Evolutionary conservation across 2,113 vertebrate species (phyloP), one percentile per base, ranked within the genome.

Genomic region (Sander lucioperca): DNA sequence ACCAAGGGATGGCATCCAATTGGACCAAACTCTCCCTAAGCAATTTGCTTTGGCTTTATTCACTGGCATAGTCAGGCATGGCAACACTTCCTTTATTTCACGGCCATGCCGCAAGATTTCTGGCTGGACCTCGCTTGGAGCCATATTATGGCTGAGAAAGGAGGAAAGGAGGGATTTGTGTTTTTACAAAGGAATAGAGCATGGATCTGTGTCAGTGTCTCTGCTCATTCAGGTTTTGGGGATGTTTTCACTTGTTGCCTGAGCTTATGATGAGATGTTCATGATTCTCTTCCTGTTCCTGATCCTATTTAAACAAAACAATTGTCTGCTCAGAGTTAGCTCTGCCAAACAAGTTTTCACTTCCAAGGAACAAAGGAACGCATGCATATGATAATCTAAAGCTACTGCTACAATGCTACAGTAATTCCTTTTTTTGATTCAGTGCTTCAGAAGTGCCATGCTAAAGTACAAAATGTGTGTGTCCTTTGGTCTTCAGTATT

Each of bases 1-100:
- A 90, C 93, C 91, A 88, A 93, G 94, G 94, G 93, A 95, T 80
- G 89, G 82, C 93, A 74, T 95, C 95, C 95, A 95, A 96, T 91
- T 94, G 94, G 94, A 95, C 94, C 91, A 92, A 89, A 92, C 87
- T 95, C 93, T 94, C 92, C 92, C 88, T 89, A 90, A 93, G 92
- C 91, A 95, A 94, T 95, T 94, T 93, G 93, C 90, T 89, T 94
- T 93, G 93, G 94, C 94, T 90, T 89, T 92, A 88, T 88, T 90
- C 91, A 86, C 93, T 95, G 95, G 94, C 94, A 95, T 81, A 88
- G 86, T 80, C 87, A 89, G 86, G 80, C 92, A 91, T 87, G 87
- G 89, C 77, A 79, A 87, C 86, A 91, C 90, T 92, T 93, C 87
- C 88, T 93, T 93, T 92, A 92, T 93, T 90, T 92, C 87, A 88